Conservation (phyloP, 1,140 invertebrate species). For the Neodiprion virginianus region DNA sequence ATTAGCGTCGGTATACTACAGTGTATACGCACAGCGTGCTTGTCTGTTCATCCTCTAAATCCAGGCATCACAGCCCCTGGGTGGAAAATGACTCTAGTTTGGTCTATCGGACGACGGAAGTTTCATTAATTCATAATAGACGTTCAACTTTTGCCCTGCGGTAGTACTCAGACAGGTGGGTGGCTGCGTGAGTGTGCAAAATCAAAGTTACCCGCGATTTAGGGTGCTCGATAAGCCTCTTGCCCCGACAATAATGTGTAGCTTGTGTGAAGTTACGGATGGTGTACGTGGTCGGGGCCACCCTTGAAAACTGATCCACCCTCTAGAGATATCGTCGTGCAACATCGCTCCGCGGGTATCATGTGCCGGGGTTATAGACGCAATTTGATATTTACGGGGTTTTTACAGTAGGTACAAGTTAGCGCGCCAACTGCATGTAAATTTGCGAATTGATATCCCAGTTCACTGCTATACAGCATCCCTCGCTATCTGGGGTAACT, state of each 20-base stretch:
- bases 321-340: neutral
- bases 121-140: neutral
- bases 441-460: slow-evolving; percentile 7
- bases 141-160: neutral
- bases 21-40: neutral
- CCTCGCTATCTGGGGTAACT: neutral
- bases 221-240: neutral
- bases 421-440: slow-evolving; percentile 1
- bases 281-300: neutral
- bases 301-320: slow-evolving; percentile 1
- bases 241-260: neutral
- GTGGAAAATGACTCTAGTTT: neutral
- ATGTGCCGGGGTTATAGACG: neutral
- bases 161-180: neutral
- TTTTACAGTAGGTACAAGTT: neutral
- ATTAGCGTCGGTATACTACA: neutral
- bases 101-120: neutral
- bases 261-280: neutral
- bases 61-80: neutral
- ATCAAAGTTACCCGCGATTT: neutral
- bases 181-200: neutral
- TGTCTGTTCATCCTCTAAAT: neutral
- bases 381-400: neutral
- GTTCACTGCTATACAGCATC: neutral
- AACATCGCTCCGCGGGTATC: neutral